phyloP scores from a whole-genome alignment of 1,140 invertebrate genomes.

The Drosophila insularis region DNA sequence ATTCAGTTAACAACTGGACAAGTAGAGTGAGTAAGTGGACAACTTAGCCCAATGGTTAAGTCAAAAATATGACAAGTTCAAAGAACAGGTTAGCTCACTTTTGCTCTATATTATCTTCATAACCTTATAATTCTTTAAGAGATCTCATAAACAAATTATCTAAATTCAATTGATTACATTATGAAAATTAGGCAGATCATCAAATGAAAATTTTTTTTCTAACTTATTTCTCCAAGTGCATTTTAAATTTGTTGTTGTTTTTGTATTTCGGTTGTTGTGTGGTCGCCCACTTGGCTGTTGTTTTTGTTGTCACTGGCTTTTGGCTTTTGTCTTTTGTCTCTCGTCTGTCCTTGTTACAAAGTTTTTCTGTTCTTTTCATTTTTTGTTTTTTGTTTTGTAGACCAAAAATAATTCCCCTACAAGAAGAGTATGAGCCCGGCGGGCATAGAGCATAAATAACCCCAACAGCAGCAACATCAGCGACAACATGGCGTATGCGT shows the following conservation, averaged over 20 bases:
- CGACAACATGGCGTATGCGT: slow-evolving; percentile 66
- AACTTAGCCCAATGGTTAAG: too few species aligned
- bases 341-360: slow-evolving; percentile 67
- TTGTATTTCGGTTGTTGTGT: slow-evolving; percentile 44
- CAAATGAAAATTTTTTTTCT: too few species aligned
- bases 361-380: slow-evolving; percentile 47
- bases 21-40: too few species aligned
- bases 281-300: slow-evolving; percentile 61
- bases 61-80: too few species aligned
- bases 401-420: slow-evolving; percentile 59
- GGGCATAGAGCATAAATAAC: slow-evolving; percentile 60
- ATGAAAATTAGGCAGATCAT: too few species aligned
- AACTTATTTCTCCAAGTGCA: slow-evolving; percentile 46
- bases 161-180: too few species aligned
- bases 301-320: slow-evolving; percentile 39
- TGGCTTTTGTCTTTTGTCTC: slow-evolving; percentile 54
- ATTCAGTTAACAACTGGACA: too few species aligned
- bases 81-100: too few species aligned
- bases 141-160: too few species aligned
- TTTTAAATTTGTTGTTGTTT: not conserved
- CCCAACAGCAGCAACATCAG: slow-evolving; percentile 52
- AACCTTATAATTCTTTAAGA: too few species aligned
- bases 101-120: too few species aligned
- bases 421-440: slow-evolving; percentile 34
- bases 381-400: not conserved